Evolutionary conservation across 2,888 invertebrate species (phyloP).

Genomic region (Cerastoderma edule): DNA sequence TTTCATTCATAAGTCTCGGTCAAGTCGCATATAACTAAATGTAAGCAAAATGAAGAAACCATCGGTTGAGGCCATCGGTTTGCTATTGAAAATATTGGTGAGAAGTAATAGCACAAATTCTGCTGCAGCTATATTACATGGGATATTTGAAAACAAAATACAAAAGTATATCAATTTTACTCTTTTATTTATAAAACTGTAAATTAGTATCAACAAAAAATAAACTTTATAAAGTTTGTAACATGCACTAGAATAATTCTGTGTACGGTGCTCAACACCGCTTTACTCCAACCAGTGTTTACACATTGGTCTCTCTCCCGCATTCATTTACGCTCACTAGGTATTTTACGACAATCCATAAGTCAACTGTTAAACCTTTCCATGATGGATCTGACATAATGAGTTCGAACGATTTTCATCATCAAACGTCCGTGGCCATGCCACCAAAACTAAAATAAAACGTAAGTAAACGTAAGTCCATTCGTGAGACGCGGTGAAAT

Average conservation of each 20-base stretch:
- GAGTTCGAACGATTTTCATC: not conserved
- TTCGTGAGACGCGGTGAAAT: not conserved
- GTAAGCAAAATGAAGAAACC: no score
- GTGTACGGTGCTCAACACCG: slow-evolving; percentile 33
- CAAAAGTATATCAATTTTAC: not conserved
- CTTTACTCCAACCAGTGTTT: not conserved
- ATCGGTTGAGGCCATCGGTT: no score
- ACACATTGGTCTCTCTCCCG: not conserved
- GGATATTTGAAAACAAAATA: not conserved
- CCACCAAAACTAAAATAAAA: slow-evolving; percentile 4
- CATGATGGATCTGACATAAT: no score
- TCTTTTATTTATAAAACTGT: slow-evolving; percentile 49
- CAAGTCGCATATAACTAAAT: no score
- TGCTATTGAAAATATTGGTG: no score
- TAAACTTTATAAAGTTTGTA: slow-evolving; percentile 51
- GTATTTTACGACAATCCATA: no score
- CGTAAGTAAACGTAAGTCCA: not conserved
- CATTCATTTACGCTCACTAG: not conserved
- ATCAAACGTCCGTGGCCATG: not conserved
- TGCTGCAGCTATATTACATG: no score
- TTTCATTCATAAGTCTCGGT: no score
- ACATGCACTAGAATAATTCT: slow-evolving; percentile 45
- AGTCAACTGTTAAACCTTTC: no score
- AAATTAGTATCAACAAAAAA: slow-evolving; percentile 53
- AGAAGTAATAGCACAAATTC: no score